phyloP scores from a whole-genome alignment of 2,888 invertebrate species.

The Dynastes hyllus region DNA sequence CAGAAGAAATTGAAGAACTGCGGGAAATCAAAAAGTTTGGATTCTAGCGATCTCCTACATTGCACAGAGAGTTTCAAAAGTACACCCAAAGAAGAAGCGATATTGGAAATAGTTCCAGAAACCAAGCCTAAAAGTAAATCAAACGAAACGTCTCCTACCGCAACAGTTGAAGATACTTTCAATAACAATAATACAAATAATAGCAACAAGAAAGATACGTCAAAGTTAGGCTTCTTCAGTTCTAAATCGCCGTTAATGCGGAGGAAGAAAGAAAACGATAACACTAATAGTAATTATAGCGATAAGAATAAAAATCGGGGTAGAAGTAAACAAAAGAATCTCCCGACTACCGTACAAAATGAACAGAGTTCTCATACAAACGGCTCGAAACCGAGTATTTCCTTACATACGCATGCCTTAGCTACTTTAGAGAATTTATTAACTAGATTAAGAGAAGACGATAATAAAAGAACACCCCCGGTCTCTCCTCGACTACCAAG shows the following conservation, averaged over 20 bases:
- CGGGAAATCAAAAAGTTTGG: conserved; percentile 88
- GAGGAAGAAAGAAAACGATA: conserved; percentile 64
- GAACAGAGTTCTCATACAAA: conserved; percentile 53
- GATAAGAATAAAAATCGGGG: conserved; percentile 60
- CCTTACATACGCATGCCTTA: conserved; percentile 73
- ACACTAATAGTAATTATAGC: conserved; percentile 50
- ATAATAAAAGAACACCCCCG: conserved; percentile 72
- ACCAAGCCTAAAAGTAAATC: conserved; percentile 53
- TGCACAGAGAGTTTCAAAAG: conserved; percentile 56
- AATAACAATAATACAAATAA: conserved; percentile 58
- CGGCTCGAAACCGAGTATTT: conserved; percentile 60
- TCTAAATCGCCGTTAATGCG: conserved; percentile 68
- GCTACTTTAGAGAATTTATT: conserved; percentile 76
- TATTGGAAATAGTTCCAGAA: conserved; percentile 65
- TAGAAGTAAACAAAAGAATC: conserved; percentile 64
- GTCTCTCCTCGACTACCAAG: conserved; percentile 79
- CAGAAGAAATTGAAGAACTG: conserved; percentile 78
- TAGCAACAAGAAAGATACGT: conserved; percentile 61
- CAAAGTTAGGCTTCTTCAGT: conserved; percentile 68
- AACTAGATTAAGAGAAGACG: conserved; percentile 74
- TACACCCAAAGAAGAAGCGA: conserved; percentile 63
- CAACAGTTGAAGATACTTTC: conserved; percentile 51
- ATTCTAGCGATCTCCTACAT: conserved; percentile 86
- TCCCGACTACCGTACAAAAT: conserved; percentile 60
- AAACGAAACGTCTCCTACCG: conserved; percentile 52